phyloP scores from a whole-genome alignment of 2,888 invertebrate species.

The Philereme transversata region DNA sequence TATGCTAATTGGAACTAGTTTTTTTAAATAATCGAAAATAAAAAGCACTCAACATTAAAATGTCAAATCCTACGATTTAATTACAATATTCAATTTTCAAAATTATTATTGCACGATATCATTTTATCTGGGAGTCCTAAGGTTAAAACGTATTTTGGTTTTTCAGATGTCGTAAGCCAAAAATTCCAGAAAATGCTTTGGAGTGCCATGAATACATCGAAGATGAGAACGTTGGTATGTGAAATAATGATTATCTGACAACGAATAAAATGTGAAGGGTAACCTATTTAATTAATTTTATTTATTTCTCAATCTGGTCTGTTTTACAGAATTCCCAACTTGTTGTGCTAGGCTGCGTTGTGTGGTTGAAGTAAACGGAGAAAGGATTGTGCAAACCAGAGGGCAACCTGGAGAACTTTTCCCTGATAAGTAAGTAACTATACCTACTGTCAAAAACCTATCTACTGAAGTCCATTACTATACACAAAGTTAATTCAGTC shows the following conservation, averaged over 20 bases:
- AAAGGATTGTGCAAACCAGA: slow-evolving; percentile 76
- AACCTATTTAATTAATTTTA: not conserved
- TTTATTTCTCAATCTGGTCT: not conserved
- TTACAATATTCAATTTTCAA: no score
- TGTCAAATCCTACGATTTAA: no score
- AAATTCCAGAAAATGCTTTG: slow-evolving; percentile 78
- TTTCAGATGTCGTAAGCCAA: slow-evolving; percentile 75
- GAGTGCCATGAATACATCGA: slow-evolving; percentile 80
- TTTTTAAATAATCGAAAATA: no score
- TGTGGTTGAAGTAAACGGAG: slow-evolving; percentile 76
- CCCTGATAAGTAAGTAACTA: slow-evolving; percentile 72
- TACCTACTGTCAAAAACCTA: no score
- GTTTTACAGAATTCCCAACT: slow-evolving; percentile 69
- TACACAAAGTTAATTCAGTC: no score
- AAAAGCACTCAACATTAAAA: no score
- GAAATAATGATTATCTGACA: not conserved
- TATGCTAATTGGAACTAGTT: no score
- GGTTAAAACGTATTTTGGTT: not conserved
- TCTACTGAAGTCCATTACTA: no score
- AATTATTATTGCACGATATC: no score
- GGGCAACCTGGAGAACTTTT: slow-evolving; percentile 79
- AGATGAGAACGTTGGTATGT: slow-evolving; percentile 76
- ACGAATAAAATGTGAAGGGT: no score
- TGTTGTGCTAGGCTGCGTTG: slow-evolving; percentile 76
- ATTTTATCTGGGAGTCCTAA: no score